phyloP scores from a whole-genome alignment of 2,113 vertebrate species.

The Xenus cinereus region DNA sequence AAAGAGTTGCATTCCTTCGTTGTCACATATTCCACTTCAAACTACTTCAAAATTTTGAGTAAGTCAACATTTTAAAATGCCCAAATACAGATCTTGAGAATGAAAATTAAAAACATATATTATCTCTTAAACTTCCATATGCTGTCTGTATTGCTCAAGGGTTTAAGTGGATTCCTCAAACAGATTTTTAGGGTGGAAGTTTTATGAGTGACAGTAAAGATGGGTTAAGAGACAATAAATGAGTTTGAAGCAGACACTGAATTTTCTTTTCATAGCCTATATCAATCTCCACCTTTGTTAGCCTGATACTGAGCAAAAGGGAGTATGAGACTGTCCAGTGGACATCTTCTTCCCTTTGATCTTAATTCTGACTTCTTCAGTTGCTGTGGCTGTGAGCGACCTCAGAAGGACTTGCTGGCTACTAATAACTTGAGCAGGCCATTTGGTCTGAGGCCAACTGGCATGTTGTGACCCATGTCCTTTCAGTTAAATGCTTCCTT shows the following conservation, averaged over 20 bases:
- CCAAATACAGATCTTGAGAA: neutral
- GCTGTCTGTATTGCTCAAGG: neutral
- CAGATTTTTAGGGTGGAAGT: neutral
- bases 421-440: neutral
- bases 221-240: neutral
- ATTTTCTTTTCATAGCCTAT: neutral
- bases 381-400: neutral
- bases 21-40: neutral
- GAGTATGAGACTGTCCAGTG: accelerated
- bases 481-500: neutral
- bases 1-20: neutral
- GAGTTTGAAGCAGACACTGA: neutral
- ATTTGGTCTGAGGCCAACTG: neutral
- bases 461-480: neutral
- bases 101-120: neutral
- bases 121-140: neutral
- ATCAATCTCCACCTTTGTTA: neutral
- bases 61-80: neutral
- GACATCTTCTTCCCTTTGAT: neutral
- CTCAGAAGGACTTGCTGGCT: neutral
- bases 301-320: neutral
- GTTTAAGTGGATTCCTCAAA: neutral
- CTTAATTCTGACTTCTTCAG: neutral
- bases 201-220: neutral
- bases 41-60: neutral